Conservation (phyloP, 1,140 invertebrate species). For the Protaetia brevitarsis region DNA sequence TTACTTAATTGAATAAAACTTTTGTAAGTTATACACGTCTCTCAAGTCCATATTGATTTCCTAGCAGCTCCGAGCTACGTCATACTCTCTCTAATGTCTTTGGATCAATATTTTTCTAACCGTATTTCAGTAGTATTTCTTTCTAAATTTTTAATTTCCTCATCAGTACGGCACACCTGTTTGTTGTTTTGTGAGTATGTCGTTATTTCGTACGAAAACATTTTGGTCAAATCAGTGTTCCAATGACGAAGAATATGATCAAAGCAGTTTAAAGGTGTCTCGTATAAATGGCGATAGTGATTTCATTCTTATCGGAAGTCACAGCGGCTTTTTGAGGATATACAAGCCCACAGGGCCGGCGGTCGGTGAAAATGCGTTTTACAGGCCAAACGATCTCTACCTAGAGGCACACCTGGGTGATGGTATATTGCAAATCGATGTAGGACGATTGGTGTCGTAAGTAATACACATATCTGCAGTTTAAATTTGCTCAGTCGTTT, state of each 20-base stretch:
- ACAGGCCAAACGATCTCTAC: slow-evolving; percentile 64
- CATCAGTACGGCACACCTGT: not conserved
- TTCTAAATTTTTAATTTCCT: slow-evolving; percentile 5
- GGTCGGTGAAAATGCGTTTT: slow-evolving; percentile 52
- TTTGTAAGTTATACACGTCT: no score
- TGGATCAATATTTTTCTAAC: slow-evolving; percentile 27
- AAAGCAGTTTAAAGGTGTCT: slow-evolving; percentile 57
- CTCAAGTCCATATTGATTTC: not conserved
- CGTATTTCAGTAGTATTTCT: not conserved
- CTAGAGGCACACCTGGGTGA: slow-evolving; percentile 64
- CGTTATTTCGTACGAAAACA: slow-evolving; percentile 74
- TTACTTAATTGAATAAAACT: no score
- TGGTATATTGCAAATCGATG: slow-evolving; percentile 69
- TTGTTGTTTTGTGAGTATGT: slow-evolving; percentile 58
- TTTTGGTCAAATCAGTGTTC: slow-evolving; percentile 70
- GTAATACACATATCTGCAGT: no score
- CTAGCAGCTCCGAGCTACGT: not conserved
- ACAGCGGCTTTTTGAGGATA: slow-evolving; percentile 66
- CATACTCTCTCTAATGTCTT: not conserved
- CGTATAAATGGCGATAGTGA: slow-evolving; percentile 65
- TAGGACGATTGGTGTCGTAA: slow-evolving; percentile 72
- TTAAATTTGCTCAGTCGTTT: no score
- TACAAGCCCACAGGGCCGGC: slow-evolving; percentile 56
- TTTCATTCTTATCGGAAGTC: slow-evolving; percentile 68
- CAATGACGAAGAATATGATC: slow-evolving; percentile 61